phyloP scores from a whole-genome alignment of 2,113 vertebrate genomes.

The Apaloderma vittatum region DNA sequence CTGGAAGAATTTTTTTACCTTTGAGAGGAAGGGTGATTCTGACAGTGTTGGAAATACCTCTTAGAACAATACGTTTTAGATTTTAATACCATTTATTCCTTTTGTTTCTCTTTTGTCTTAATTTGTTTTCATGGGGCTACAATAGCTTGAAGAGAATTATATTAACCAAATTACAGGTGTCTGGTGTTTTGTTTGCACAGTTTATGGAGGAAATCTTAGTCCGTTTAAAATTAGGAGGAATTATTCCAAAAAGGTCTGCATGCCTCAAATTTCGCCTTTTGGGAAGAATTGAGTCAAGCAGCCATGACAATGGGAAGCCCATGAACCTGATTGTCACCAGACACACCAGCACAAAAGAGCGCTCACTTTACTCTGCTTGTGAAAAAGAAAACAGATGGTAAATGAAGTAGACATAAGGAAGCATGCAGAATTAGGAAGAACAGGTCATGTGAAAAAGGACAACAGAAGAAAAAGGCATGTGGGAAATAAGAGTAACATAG shows the following conservation, averaged over 20 bases:
- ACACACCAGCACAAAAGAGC: not conserved
- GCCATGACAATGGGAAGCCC: fast-evolving
- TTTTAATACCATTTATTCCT: not conserved
- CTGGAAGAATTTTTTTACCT: not conserved
- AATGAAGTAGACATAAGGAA: not conserved
- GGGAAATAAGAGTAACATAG: not conserved
- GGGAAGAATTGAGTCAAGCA: not conserved
- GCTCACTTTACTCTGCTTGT: not conserved
- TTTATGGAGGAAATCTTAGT: not conserved
- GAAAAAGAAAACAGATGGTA: not conserved
- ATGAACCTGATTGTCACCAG: not conserved
- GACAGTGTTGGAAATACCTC: not conserved
- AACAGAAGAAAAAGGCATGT: not conserved
- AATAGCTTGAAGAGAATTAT: not conserved
- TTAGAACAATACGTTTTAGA: not conserved
- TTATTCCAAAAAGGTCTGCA: not conserved
- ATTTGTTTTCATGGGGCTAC: not conserved
- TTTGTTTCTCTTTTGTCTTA: not conserved
- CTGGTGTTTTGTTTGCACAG: not conserved
- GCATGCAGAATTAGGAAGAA: not conserved
- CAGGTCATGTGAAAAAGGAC: not conserved
- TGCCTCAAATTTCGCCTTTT: not conserved
- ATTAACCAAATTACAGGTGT: not conserved
- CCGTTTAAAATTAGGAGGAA: not conserved
- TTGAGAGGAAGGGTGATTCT: not conserved